Evolutionary conservation across 2,888 invertebrate species (phyloP).

Genomic region (Idaea biselata): DNA sequence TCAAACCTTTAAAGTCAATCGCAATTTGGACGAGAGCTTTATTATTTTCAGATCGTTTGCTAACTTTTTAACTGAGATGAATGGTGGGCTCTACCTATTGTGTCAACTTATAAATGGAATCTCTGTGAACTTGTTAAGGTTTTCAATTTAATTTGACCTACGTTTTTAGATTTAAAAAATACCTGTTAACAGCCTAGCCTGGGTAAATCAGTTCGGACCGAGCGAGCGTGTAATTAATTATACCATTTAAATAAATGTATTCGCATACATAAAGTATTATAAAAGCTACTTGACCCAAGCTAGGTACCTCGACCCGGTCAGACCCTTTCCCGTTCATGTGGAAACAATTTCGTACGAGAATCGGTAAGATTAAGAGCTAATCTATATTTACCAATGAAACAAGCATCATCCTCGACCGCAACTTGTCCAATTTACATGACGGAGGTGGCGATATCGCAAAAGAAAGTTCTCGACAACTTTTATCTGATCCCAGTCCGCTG

Average conservation of each 20-base stretch:
- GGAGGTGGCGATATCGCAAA: slow-evolving; percentile 77
- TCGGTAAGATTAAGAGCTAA: slow-evolving; percentile 64
- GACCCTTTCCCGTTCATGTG: slow-evolving; percentile 37
- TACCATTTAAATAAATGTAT: slow-evolving; percentile 12
- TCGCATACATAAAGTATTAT: slow-evolving; percentile 26
- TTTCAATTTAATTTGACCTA: neutral
- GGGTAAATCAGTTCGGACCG: neutral
- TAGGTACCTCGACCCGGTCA: slow-evolving; percentile 23
- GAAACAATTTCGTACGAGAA: slow-evolving; percentile 59
- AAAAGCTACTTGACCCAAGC: slow-evolving; percentile 36
- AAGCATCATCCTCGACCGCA: slow-evolving; percentile 64
- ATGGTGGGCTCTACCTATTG: slow-evolving; percentile 15
- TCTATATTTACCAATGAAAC: slow-evolving; percentile 71
- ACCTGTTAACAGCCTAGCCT: neutral
- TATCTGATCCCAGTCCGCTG: slow-evolving; percentile 73
- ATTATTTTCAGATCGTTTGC: slow-evolving; percentile 33
- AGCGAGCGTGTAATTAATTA: slow-evolving; percentile 7
- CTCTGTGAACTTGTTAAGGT: neutral
- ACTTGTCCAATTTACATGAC: slow-evolving; percentile 79
- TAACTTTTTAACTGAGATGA: slow-evolving; percentile 34
- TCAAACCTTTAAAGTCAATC: slow-evolving; percentile 61
- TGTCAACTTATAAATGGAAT: neutral
- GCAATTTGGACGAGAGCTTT: slow-evolving; percentile 47
- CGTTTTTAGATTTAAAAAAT: neutral
- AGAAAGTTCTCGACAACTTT: slow-evolving; percentile 75